A percentile compares a stretch with the other conserved stretches of the same genome.
These are phyloP conservation scores for Myotis findleyi DNA, from an alignment of 2,797 vertebrate genomes.

Conservation along the genomic window DNA sequence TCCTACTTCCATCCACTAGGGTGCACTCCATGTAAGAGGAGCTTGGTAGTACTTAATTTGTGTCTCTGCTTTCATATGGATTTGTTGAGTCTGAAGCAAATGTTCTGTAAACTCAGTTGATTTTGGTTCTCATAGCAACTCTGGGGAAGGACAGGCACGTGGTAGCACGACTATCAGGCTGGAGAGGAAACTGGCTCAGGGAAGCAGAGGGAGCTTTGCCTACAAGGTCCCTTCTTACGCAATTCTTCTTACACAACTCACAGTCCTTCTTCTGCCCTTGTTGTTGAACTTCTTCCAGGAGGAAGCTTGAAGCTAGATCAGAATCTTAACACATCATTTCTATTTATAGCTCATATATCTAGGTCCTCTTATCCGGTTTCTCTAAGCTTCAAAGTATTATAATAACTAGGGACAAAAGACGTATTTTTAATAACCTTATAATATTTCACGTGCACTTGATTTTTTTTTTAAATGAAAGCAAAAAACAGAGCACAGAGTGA, in stretches of 20 bases:
- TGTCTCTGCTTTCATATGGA: conserved; percentile 18
- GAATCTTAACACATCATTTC: not conserved
- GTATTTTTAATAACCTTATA: not conserved
- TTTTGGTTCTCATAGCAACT: not conserved
- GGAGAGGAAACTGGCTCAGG: not conserved
- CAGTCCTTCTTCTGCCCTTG: not conserved
- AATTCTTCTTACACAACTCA: not conserved
- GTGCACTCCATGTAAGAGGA: not conserved
- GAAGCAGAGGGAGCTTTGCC: not conserved
- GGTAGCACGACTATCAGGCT: not conserved
- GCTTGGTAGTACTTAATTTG: not conserved
- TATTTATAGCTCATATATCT: not conserved
- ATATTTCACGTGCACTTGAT: not conserved
- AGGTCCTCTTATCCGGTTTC: not conserved
- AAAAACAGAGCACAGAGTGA: not conserved
- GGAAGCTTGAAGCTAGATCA: not conserved
- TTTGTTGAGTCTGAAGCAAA: not conserved
- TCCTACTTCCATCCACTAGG: not conserved
- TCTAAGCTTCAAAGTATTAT: not conserved
- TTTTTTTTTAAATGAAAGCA: not conserved
- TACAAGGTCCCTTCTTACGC: not conserved
- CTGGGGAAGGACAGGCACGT: not conserved
- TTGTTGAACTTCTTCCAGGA: not conserved
- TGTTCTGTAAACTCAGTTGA: not conserved
- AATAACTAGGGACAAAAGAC: not conserved